These are phyloP conservation scores for Dioctria linearis DNA, from an alignment of 2,888 invertebrate species.

Conservation along the genomic window DNA sequence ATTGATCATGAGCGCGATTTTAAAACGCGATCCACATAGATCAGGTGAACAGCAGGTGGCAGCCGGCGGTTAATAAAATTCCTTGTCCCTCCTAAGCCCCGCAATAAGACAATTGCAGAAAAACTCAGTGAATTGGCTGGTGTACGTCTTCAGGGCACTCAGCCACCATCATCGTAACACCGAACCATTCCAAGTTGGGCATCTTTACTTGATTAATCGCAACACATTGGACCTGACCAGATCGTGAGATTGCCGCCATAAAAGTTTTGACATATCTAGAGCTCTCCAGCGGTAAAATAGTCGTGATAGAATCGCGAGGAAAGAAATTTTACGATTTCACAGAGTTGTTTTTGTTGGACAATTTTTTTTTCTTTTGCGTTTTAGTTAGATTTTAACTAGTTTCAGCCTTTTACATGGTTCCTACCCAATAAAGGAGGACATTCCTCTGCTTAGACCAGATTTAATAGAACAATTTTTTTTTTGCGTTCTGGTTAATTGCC, in stretches of 20 bases:
- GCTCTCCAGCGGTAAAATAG: conserved; percentile 25
- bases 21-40: conserved; percentile 46
- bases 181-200: not conserved
- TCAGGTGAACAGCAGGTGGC: conserved; percentile 50
- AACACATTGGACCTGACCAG: conserved; percentile 25
- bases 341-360: too few species aligned
- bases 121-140: not conserved
- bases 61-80: conserved; percentile 40
- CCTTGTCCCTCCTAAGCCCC: not conserved
- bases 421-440: too few species aligned
- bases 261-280: conserved; percentile 50
- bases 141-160: not conserved
- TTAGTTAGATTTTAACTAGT: too few species aligned
- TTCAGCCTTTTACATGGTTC: too few species aligned
- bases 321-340: conserved; percentile 4
- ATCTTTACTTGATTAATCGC: conserved; percentile 42
- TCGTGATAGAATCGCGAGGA: conserved; percentile 19
- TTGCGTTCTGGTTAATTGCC: too few species aligned
- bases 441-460: too few species aligned
- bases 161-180: not conserved
- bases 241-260: conserved; percentile 41
- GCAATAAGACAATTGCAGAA: conserved; percentile 27
- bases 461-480: too few species aligned
- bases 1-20: conserved; percentile 40
- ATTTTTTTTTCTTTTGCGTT: too few species aligned